Evolutionary conservation across 1,140 invertebrate species (phyloP), one percentile per base, ranked within the genome.

Genomic region (Elymnias hypermnestra): DNA sequence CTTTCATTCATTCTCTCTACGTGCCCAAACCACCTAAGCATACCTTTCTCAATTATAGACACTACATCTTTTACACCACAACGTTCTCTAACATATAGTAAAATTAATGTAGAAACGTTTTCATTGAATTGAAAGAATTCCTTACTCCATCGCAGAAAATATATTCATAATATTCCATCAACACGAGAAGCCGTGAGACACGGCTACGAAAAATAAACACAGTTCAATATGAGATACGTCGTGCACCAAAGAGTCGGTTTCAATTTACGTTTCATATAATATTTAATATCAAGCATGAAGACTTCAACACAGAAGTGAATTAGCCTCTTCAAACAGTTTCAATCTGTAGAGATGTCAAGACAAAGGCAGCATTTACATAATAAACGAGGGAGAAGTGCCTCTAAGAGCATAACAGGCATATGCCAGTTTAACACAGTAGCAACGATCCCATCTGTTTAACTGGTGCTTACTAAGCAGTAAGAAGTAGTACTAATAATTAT

Each of bases 281-380:
- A 57, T 50, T 46, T 25, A 29, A 55, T 51, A 55, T 47, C 48
- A 53, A 50, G 56, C 41, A 55, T 56, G 25, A 53, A 61, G 40
- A 51, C 41, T 46, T 57, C 41, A 53, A 53, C 48, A 61, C 51
- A 29, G 45, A 53, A 59, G 50, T 54, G 51, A 70, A 70, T 70
- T 66, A 70, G 48, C 57, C 48, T 66, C 48, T 38, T 37, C 57
- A 69, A 62, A 65, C 54, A 69, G 33, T 41, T 52, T 14, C 39
- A 43, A 40, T 46, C 33, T 29, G 26, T 9, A 38, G 40, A 17
- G 48, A 53, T 48, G 55, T 31, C 50, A 54, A 50, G 45, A 55
- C 38, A 57, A 54, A 50, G 48, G 47, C 25, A 57, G 59, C 56
- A 61, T 68, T 65, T 58, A 50, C 64, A 59, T 38, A 46, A 42